Base-by-base conservation (phyloP, 2,797 vertebrate genomes). In the Rhabdophis nuchalis region DNA sequence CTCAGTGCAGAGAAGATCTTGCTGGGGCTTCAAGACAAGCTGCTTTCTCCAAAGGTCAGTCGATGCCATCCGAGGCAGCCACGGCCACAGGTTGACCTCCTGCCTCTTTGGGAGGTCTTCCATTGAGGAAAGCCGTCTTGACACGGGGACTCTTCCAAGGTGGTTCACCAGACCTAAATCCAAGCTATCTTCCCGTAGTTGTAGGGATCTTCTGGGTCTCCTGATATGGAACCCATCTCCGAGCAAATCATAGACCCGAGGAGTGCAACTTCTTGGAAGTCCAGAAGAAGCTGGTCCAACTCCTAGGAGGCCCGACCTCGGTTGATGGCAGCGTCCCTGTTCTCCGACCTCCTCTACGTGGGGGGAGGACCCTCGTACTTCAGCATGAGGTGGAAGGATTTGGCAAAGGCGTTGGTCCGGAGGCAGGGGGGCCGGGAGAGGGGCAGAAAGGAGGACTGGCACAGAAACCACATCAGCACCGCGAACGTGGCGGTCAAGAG, bases 331-430 rank as follows among this genome's bases (percentile, higher is more conserved):
- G 20, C 9, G 4, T 86, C 46, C n/a, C 8, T 0, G 1, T 10
- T 4, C 9, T 10, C 0, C 1, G 13, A 3, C 12, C 5, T 6
- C 11, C 2, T 57, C 72, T 97, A 98, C 85, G 98, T 97, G 0
- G 98, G 98, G 0, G 98, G 98, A 0, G 98, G 98, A 3, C 98
- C 98, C 0, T 98, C 98, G 54, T 99, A 98, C 16, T 95, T 97
- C 57, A 99, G 97, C 0, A 96, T 95, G 61, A 98, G 95, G 94
- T 98, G 97, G 95, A 97, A 96, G 53, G 95, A 94, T 2, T 92
- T 95, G 6, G 93, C 85, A 82, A 97, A 94, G 87, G 86, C 87
- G 87, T 94, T 93, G 27, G 96, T 91, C 25, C 60, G 96, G 90
- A 97, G 97, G 82, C 97, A 98, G 13, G 95, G 90, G 10, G 95